Evolutionary conservation across 2,888 invertebrate species (phyloP).

Genomic region (Tipula vernalis): DNA sequence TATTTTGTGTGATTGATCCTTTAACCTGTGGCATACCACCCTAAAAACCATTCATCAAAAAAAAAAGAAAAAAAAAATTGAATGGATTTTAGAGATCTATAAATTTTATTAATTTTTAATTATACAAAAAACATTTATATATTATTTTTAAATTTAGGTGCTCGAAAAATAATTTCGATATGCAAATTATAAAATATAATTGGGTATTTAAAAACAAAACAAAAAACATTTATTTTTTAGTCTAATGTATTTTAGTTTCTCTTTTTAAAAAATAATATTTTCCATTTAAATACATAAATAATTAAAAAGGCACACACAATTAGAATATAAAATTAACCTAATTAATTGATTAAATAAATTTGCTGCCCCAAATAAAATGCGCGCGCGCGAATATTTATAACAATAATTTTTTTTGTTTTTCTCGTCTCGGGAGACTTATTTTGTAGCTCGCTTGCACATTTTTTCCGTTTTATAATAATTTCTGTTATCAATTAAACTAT

Average conservation of each 20-base stretch:
- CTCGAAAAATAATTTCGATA: neutral
- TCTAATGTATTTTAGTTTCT: neutral
- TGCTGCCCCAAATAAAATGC: neutral
- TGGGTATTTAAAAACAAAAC: neutral
- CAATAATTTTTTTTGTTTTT: neutral
- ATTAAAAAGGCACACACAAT: neutral
- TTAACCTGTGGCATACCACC: neutral
- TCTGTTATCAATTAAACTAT: neutral
- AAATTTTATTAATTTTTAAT: neutral
- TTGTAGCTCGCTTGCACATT: neutral
- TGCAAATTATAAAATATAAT: neutral
- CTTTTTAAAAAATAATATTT: neutral
- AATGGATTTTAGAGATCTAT: neutral
- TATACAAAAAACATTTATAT: neutral
- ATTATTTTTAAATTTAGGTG: neutral
- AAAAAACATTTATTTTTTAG: neutral
- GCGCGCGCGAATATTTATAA: neutral
- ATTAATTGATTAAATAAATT: neutral
- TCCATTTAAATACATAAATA: neutral
- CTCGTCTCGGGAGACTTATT: neutral
- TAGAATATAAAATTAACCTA: neutral
- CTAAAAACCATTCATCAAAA: neutral
- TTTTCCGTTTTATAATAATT: neutral
- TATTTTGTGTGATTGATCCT: neutral
- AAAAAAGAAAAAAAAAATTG: neutral